Evolutionary conservation across 2,797 vertebrate species (phyloP).

Genomic region (Phoeniculus purpureus): DNA sequence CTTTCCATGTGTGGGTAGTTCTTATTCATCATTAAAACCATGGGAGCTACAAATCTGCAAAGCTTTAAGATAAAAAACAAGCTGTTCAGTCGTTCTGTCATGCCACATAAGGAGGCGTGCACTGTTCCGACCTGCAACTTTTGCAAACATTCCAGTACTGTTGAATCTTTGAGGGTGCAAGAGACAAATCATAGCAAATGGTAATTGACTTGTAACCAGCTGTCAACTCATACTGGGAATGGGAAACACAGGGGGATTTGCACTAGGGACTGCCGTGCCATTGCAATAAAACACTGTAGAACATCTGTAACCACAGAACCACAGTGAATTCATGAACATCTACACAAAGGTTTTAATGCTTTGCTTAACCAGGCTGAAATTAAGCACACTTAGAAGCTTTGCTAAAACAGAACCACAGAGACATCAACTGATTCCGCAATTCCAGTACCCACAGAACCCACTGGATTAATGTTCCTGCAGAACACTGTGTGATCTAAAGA

Average conservation of each 20-base stretch:
- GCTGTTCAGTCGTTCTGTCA: neutral
- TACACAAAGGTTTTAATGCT: neutral
- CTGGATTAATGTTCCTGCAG: neutral
- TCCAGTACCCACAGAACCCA: neutral
- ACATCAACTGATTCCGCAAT: neutral
- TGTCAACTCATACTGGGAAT: neutral
- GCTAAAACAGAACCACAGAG: neutral
- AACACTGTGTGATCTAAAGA: neutral
- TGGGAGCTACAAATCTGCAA: constrained; percentile 18
- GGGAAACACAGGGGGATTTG: neutral
- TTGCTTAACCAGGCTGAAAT: neutral
- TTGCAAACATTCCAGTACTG: neutral
- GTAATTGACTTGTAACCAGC: neutral
- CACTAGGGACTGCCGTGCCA: neutral
- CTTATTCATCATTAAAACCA: constrained; percentile 4
- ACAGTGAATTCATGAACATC: neutral
- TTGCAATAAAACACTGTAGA: neutral
- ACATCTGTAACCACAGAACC: neutral
- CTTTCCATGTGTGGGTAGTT: constrained; percentile 34
- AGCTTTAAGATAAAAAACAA: constrained; percentile 32
- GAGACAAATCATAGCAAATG: neutral
- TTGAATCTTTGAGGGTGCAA: neutral
- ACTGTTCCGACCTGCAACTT: neutral
- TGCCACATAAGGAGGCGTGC: neutral
- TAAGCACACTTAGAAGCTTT: neutral